Percentiles rank a stretch among this genome's conserved stretches.
Conservation (phyloP, 2,888 invertebrate species). For the Ophion ventricosus region DNA sequence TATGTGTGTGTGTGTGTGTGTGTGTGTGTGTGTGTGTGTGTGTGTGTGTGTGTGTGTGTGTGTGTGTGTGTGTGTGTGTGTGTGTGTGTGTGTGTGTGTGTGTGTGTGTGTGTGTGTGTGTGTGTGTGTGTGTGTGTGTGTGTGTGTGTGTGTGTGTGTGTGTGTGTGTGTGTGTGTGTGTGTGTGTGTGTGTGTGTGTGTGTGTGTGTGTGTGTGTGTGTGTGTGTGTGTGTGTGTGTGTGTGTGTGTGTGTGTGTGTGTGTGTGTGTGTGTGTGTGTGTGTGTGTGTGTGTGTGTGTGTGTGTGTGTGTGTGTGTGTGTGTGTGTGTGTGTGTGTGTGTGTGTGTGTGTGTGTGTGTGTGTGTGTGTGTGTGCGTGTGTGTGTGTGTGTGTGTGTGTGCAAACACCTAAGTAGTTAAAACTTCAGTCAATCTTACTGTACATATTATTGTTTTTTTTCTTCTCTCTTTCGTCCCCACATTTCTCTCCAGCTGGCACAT, state of each 20-base stretch:
- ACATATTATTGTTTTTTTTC: conserved; percentile 48
- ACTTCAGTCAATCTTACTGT: conserved; percentile 68
- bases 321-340: conserved; percentile 58
- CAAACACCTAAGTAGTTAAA: conserved; percentile 53
- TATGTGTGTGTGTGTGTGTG: conserved; percentile 52
- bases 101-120: conserved; percentile 51
- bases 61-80: conserved; percentile 49
- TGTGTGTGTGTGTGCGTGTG: conserved; percentile 63
- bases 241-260: conserved; percentile 59
- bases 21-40: conserved; percentile 62
- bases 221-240: conserved; percentile 59
- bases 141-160: conserved; percentile 46
- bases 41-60: conserved; percentile 51
- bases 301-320: conserved; percentile 63
- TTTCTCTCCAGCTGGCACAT: conserved; percentile 59
- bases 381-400: conserved; percentile 57
- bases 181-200: conserved; percentile 53
- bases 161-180: conserved; percentile 65
- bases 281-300: conserved; percentile 57
- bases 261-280: conserved; percentile 63
- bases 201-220: conserved; percentile 62
- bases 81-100: conserved; percentile 52
- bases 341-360: conserved; percentile 58
- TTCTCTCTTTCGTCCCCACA: conserved; percentile 20
- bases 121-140: conserved; percentile 51